A percentile compares a stretch with the other conserved stretches of the same genome.
Evolutionary conservation across 2,113 vertebrate species (phyloP).

Genomic region (Sorex araneus): DNA sequence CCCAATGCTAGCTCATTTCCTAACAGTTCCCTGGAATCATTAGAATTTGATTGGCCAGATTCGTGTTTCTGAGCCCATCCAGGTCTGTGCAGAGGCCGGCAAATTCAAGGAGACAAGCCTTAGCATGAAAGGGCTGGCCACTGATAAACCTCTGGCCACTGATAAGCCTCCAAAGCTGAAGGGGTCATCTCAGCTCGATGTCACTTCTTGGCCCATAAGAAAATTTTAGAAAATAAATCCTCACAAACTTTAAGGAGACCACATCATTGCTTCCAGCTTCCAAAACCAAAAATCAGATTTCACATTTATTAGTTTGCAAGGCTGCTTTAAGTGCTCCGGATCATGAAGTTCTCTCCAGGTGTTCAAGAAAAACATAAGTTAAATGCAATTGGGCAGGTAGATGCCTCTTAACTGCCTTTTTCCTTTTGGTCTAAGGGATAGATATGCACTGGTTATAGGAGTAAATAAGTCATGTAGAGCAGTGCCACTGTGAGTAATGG

Average conservation of each 20-base stretch:
- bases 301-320: slow-evolving; percentile 49
- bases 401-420: slow-evolving; percentile 64
- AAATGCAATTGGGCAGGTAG: neutral
- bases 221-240: slow-evolving; percentile 42
- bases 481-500: slow-evolving; percentile 46
- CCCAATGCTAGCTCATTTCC: neutral
- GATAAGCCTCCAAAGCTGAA: no score
- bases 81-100: neutral
- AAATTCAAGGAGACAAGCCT: slow-evolving; percentile 64
- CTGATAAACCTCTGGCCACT: slow-evolving; percentile 27
- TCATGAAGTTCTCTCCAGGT: slow-evolving; percentile 21
- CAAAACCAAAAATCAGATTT: slow-evolving; percentile 52
- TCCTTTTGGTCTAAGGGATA: slow-evolving; percentile 35
- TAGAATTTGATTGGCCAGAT: neutral
- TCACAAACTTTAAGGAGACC: slow-evolving; percentile 24
- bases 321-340: neutral
- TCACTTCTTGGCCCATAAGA: slow-evolving; percentile 4
- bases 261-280: neutral
- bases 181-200: slow-evolving; percentile 10
- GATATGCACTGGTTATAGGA: slow-evolving; percentile 67
- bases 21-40: slow-evolving; percentile 2
- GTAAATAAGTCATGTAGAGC: slow-evolving; percentile 72
- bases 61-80: neutral
- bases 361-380: slow-evolving; percentile 56
- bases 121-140: slow-evolving; percentile 34